These are phyloP conservation scores for Furnarius figulus DNA, from an alignment of 2,113 vertebrate genomes.

Conservation along the genomic window DNA sequence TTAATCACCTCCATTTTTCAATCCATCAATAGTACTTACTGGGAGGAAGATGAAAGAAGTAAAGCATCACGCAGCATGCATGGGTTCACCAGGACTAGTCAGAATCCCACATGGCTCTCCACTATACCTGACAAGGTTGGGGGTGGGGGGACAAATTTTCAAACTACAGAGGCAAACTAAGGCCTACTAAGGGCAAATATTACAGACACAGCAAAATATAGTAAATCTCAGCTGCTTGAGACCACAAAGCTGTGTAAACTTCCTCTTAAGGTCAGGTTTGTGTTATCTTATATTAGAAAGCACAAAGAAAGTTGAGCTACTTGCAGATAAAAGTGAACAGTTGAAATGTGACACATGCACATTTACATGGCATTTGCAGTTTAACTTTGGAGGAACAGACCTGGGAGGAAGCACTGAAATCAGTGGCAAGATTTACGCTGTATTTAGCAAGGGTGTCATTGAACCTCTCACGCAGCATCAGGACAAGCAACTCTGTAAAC, in stretches of 20 bases:
- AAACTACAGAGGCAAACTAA: background rate
- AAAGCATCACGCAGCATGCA: background rate
- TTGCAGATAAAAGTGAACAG: background rate
- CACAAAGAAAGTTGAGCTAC: constrained; percentile 26
- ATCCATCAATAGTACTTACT: background rate
- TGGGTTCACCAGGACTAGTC: background rate
- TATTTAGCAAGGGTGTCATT: background rate
- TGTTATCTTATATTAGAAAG: constrained; percentile 47
- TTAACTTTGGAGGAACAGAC: background rate
- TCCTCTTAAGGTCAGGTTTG: constrained; percentile 63
- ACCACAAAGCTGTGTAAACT: constrained; percentile 59
- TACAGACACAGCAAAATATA: constrained; percentile 27
- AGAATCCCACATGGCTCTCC: background rate
- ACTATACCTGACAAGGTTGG: background rate
- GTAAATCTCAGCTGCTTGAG: constrained; percentile 27
- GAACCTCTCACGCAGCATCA: background rate
- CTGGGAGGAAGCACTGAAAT: background rate
- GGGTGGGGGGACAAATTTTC: background rate
- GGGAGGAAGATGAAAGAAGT: background rate
- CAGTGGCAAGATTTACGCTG: background rate
- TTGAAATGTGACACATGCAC: background rate
- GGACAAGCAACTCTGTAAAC: background rate
- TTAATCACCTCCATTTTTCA: background rate
- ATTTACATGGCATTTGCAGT: background rate
- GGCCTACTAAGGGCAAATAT: constrained; percentile 8